Evolutionary conservation across 2,113 vertebrate species (phyloP).

Genomic region (Promerops cafer): DNA sequence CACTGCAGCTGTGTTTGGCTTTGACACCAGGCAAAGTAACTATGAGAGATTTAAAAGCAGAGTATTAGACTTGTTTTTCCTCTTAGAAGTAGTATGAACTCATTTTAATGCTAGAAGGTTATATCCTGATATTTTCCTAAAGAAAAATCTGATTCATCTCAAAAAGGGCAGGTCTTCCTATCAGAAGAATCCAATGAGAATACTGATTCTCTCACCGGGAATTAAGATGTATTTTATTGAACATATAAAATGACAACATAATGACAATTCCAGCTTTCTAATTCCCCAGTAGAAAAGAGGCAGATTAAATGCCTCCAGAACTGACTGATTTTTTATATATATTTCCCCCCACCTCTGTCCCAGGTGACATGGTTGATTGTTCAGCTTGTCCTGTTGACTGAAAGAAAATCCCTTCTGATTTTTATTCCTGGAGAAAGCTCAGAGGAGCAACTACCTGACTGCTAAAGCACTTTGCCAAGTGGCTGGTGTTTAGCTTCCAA

Average conservation of each 20-base stretch:
- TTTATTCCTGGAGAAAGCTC: neutral
- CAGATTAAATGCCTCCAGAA: neutral
- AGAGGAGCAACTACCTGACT: neutral
- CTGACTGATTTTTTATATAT: neutral
- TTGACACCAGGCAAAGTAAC: neutral
- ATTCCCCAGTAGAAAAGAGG: neutral
- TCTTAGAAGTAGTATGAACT: neutral
- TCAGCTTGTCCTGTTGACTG: neutral
- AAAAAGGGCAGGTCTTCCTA: neutral
- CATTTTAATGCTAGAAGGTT: neutral
- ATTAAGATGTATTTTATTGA: conserved; percentile 9
- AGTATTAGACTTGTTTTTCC: neutral
- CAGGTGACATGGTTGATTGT: neutral
- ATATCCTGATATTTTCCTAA: neutral
- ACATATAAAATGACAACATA: conserved; percentile 20
- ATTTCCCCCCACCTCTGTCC: neutral
- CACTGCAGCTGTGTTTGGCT: neutral
- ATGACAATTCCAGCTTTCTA: conserved; percentile 21
- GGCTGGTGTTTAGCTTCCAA: neutral
- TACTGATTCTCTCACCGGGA: neutral
- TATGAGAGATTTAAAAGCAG: neutral
- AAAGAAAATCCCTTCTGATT: neutral
- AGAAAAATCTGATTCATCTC: neutral
- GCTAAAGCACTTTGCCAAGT: neutral
- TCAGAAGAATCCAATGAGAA: neutral